A percentile compares a stretch with the other conserved stretches of the same genome.
These are phyloP conservation scores for Erinaceus europaeus DNA, from an alignment of 2,113 vertebrate genomes.

Conservation along the genomic window DNA sequence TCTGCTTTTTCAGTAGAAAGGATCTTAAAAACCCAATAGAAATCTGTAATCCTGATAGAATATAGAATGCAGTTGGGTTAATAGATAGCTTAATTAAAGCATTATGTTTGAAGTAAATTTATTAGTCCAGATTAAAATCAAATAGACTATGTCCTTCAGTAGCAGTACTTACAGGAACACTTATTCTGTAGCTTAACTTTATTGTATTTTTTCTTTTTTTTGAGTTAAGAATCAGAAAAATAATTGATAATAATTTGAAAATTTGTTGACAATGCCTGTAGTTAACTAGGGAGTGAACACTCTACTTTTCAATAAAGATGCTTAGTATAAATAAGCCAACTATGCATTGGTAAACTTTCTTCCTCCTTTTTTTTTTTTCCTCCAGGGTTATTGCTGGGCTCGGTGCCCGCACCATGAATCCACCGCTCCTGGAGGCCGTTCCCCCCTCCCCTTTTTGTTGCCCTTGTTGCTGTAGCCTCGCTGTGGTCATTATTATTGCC, in stretches of 20 bases:
- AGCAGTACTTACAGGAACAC: not conserved
- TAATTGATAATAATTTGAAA: constrained; percentile 9
- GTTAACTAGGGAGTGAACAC: not conserved
- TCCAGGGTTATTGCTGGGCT: too few relatives aligned
- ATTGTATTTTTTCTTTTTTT: not conserved
- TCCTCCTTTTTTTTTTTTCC: not conserved
- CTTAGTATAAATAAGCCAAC: not conserved
- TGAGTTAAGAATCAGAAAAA: not conserved
- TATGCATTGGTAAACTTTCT: not conserved
- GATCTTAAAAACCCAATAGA: not conserved
- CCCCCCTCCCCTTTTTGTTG: too few relatives aligned
- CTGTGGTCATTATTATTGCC: too few relatives aligned
- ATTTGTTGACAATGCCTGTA: not conserved
- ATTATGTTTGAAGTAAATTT: constrained; percentile 25
- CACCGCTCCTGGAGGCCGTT: too few relatives aligned
- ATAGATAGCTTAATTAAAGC: not conserved
- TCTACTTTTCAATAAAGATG: not conserved
- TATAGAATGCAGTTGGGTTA: not conserved
- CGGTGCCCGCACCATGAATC: too few relatives aligned
- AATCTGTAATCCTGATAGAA: not conserved
- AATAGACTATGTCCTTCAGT: not conserved
- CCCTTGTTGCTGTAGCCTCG: too few relatives aligned
- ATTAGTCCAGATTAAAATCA: not conserved
- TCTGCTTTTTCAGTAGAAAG: constrained; percentile 11
- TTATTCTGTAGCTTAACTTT: not conserved